A percentile compares a stretch with the other conserved stretches of the same genome.
These are phyloP conservation scores for Cancer borealis DNA, from an alignment of 2,888 invertebrate species.

Conservation along the genomic window DNA sequence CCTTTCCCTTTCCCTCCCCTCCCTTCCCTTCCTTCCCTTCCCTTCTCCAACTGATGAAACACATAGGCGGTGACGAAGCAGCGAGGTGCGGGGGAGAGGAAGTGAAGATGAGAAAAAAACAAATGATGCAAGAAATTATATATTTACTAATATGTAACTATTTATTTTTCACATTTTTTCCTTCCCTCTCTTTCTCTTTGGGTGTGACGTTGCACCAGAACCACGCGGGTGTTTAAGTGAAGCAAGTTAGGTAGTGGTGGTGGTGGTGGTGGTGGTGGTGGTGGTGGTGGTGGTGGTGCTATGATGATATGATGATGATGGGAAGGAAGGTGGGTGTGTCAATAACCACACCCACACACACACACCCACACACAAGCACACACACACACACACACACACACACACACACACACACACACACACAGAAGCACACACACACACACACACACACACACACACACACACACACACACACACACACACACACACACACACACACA, in stretches of 20 bases:
- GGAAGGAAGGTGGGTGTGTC: neutral
- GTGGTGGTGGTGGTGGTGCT: neutral
- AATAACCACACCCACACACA: neutral
- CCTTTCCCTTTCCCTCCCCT: neutral
- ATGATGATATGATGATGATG: constrained; percentile 18
- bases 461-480: neutral
- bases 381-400: constrained; percentile 8
- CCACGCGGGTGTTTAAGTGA: neutral
- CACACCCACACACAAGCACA: no score
- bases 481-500: no score
- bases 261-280: neutral
- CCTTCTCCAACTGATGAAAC: neutral
- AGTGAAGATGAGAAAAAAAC: neutral
- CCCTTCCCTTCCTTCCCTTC: neutral
- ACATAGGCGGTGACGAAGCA: neutral
- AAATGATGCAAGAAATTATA: neutral
- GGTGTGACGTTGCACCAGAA: neutral
- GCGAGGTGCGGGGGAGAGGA: neutral
- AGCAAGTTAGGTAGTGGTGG: neutral
- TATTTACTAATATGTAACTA: neutral
- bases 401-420: constrained; percentile 20
- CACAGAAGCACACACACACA: neutral
- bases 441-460: no score
- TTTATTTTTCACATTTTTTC: neutral
- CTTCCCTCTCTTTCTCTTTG: constrained; percentile 37